Percentiles rank a stretch among this genome's conserved stretches.
Evolutionary conservation across 92 coral and sea anemone genomes (phyloP).

Genomic region (Porites cylindrica): DNA sequence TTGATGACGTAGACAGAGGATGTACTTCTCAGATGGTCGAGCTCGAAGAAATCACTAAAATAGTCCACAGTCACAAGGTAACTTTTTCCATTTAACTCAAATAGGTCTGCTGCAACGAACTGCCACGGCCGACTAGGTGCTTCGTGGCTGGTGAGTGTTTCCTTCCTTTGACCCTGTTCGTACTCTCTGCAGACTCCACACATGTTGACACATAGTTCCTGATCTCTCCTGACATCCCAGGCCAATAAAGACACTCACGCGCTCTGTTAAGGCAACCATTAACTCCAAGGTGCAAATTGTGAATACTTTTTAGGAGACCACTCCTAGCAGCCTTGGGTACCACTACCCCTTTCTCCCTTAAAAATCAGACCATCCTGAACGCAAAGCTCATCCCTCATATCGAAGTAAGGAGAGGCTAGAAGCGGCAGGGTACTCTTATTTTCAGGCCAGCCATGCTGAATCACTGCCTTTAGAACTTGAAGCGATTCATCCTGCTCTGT

Average conservation of each 20-base stretch:
- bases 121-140: neutral
- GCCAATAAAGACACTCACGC: conserved; percentile 44
- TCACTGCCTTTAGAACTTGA: conserved; percentile 16
- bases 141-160: conserved; percentile 2
- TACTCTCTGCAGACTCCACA: conserved; percentile 6
- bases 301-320: conserved; percentile 15
- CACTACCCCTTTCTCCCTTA: conserved; percentile 31
- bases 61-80: conserved; percentile 12
- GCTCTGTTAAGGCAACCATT: conserved; percentile 37
- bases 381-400: conserved; percentile 30
- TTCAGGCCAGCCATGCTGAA: conserved; percentile 23
- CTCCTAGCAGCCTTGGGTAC: conserved; percentile 25
- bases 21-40: conserved; percentile 17
- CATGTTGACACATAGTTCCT: conserved; percentile 27
- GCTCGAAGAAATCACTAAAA: conserved; percentile 18
- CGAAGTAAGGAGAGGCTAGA: conserved; percentile 26
- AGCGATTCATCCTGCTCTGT: conserved; percentile 43
- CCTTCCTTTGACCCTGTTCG: conserved; percentile 45
- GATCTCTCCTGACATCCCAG: conserved; percentile 42
- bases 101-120: neutral
- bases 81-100: conserved; percentile 23
- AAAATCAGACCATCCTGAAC: conserved; percentile 49
- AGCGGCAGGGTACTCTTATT: conserved; percentile 26
- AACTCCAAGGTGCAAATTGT: conserved; percentile 32
- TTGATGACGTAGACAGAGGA: conserved; percentile 10